Evolutionary conservation across 2,888 invertebrate species (phyloP).

Genomic region (Dromius quadrimaculatus): DNA sequence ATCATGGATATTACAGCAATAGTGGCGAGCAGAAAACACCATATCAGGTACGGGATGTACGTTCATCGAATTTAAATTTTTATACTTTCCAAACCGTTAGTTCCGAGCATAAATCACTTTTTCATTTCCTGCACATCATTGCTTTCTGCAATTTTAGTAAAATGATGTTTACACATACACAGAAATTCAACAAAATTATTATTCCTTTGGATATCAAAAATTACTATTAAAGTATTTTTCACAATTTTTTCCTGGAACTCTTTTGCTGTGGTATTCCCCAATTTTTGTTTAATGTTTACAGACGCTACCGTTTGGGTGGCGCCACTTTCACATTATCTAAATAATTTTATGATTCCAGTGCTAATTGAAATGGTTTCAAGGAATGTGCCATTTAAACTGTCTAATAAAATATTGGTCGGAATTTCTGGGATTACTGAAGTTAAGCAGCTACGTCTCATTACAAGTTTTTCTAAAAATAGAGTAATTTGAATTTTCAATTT

Average conservation of each 20-base stretch:
- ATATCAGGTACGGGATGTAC: background rate
- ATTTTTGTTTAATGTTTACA: background rate
- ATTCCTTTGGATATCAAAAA: background rate
- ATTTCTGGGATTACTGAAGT: background rate
- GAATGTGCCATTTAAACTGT: slow-evolving; percentile 5
- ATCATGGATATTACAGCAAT: background rate
- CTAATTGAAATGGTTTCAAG: slow-evolving; percentile 15
- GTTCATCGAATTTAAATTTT: slow-evolving; percentile 6
- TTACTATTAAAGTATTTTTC: background rate
- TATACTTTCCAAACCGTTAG: slow-evolving; percentile 8
- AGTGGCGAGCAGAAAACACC: background rate
- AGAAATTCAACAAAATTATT: background rate
- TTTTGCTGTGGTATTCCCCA: background rate
- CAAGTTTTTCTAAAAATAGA: background rate
- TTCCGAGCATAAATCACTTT: slow-evolving; percentile 11
- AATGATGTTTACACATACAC: background rate
- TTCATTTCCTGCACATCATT: slow-evolving; percentile 9
- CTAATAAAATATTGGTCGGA: slow-evolving; percentile 1
- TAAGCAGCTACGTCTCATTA: background rate
- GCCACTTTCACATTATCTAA: slow-evolving; percentile 3
- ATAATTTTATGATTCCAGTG: slow-evolving; percentile 4
- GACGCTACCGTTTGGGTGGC: background rate
- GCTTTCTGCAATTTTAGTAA: background rate
- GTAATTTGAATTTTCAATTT: background rate
- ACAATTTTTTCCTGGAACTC: background rate